phyloP scores from a whole-genome alignment of 2,888 invertebrate species.

The Microctonus hyperodae region DNA sequence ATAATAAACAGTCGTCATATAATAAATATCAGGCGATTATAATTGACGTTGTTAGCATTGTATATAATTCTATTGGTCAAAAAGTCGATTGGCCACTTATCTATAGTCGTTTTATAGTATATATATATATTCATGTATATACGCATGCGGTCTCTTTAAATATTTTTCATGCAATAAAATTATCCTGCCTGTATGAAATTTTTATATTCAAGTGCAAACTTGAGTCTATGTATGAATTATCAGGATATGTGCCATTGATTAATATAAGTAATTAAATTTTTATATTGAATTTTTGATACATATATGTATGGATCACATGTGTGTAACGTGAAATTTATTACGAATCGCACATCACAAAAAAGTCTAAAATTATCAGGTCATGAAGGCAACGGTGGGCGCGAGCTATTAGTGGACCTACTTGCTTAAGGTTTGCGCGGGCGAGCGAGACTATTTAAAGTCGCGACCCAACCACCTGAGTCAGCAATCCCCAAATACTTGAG shows the following conservation, averaged over 20 bases:
- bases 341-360: conserved; percentile 49
- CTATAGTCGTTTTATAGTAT: not conserved
- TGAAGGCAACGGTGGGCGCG: conserved; percentile 57
- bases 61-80: not conserved
- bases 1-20: not conserved
- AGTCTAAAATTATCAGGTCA: conserved; percentile 56
- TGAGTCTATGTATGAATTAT: too few species aligned
- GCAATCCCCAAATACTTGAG: conserved; percentile 59
- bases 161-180: not conserved
- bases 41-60: not conserved
- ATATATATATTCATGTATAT: not conserved
- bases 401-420: conserved; percentile 58
- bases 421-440: conserved; percentile 61
- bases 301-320: too few species aligned
- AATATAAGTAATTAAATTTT: too few species aligned
- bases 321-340: conserved; percentile 33
- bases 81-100: not conserved
- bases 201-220: too few species aligned
- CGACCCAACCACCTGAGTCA: conserved; percentile 62
- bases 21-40: not conserved
- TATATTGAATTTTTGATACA: too few species aligned
- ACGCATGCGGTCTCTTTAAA: not conserved
- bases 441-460: conserved; percentile 56
- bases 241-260: too few species aligned
- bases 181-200: not conserved